These are phyloP conservation scores for Mustela nigripes DNA, from an alignment of 2,113 vertebrate genomes.

Conservation along the genomic window DNA sequence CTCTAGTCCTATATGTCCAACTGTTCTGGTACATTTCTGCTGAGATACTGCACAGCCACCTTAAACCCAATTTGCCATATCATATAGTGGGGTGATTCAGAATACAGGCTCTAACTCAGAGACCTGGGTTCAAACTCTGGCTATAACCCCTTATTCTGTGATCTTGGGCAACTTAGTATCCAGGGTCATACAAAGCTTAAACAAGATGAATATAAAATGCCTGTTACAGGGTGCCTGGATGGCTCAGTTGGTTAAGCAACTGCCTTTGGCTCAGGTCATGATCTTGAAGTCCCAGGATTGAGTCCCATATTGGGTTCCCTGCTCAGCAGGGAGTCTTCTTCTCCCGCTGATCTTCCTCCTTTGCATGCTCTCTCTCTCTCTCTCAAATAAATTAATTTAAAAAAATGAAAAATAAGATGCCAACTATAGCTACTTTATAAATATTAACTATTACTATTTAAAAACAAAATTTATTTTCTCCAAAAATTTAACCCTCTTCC, in stretches of 20 bases:
- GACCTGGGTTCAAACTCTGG: background rate
- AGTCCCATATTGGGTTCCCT: too few relatives aligned
- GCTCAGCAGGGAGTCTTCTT: too few relatives aligned
- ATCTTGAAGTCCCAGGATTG: too few relatives aligned
- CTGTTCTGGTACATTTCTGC: background rate
- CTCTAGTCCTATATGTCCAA: background rate
- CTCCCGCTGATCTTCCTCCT: too few relatives aligned
- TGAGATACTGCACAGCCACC: background rate
- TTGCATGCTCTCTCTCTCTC: too few relatives aligned
- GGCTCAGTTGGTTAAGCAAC: too few relatives aligned
- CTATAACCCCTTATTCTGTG: background rate
- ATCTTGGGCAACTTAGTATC: background rate
- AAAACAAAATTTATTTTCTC: constrained; percentile 41
- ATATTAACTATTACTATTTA: constrained; percentile 11
- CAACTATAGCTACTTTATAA: background rate
- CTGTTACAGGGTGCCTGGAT: background rate
- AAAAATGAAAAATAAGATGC: too few relatives aligned
- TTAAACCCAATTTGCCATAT: background rate
- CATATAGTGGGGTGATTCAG: background rate
- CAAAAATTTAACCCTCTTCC: background rate
- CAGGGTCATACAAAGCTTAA: background rate
- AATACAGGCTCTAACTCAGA: background rate
- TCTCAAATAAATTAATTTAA: too few relatives aligned
- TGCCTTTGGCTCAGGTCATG: too few relatives aligned
- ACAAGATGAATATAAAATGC: constrained; percentile 4